Evolutionary conservation across 2,888 invertebrate genomes (phyloP).

Genomic region (Caenorhabditis sulstoni): DNA sequence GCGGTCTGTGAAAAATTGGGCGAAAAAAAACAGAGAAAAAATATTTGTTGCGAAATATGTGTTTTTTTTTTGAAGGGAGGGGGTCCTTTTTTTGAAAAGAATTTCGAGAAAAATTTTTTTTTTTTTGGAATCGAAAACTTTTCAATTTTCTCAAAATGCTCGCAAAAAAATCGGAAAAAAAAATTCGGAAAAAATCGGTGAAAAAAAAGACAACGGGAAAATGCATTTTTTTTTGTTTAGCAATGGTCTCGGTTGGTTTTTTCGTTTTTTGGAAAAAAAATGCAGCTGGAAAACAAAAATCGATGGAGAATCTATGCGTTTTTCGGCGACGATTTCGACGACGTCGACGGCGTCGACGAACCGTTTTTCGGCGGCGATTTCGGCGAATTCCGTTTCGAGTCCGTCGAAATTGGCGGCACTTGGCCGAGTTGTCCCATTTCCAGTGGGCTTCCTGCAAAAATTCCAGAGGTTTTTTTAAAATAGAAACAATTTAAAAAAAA

Average conservation of each 20-base stretch:
- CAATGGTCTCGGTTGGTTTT: not conserved
- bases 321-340: slow-evolving; percentile 27
- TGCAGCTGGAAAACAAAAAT: no score
- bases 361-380: slow-evolving; percentile 5
- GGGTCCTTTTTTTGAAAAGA: no score
- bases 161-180: no score
- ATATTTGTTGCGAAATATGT: not conserved
- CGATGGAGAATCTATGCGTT: no score
- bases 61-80: slow-evolving; percentile 1
- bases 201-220: slow-evolving; percentile 23
- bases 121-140: no score
- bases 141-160: no score
- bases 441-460: slow-evolving; percentile 20
- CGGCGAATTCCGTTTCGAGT: slow-evolving; percentile 14
- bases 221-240: slow-evolving; percentile 18
- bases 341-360: no score
- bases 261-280: no score
- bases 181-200: not conserved
- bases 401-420: slow-evolving; percentile 22
- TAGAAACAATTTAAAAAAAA: no score
- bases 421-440: slow-evolving; percentile 29
- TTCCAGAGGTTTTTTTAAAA: not conserved
- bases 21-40: slow-evolving; percentile 17
- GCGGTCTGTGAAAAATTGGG: slow-evolving; percentile 10
- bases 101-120: no score